Evolutionary conservation across 1,140 invertebrate species (phyloP).

Genomic region (Venustaconcha ellipsiformis): DNA sequence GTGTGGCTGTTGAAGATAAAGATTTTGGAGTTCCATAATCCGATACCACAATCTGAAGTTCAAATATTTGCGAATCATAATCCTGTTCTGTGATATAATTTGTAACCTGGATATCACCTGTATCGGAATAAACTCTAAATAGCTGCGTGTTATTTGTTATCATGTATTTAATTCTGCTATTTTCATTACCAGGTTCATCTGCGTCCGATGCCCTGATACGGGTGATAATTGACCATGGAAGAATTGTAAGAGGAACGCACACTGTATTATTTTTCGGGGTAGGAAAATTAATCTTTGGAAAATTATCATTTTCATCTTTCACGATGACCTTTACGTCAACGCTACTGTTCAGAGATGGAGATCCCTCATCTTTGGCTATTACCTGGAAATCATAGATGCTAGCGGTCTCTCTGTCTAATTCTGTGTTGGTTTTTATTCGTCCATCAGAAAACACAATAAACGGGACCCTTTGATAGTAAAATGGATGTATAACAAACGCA

Average conservation of each 20-base stretch:
- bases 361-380: conserved; percentile 61
- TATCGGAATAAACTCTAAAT: conserved; percentile 28
- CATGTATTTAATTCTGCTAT: conserved; percentile 15
- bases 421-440: conserved; percentile 24
- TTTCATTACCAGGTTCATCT: conserved; percentile 24
- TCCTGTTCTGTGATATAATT: not conserved
- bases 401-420: conserved; percentile 83
- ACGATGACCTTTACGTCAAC: conserved; percentile 87
- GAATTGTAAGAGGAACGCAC: not conserved
- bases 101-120: conserved; percentile 29
- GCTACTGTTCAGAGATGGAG: conserved; percentile 63
- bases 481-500: conserved; percentile 23
- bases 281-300: conserved; percentile 21
- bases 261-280: conserved; percentile 21
- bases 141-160: conserved; percentile 25
- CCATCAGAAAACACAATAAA: conserved; percentile 32
- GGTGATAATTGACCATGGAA: conserved; percentile 18
- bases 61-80: conserved; percentile 10
- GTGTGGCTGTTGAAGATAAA: not conserved
- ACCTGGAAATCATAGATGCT: conserved; percentile 82
- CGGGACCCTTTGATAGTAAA: conserved; percentile 10
- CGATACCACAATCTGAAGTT: conserved; percentile 14
- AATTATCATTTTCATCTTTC: conserved; percentile 31
- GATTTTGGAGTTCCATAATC: conserved; percentile 24
- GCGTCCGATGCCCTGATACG: conserved; percentile 9